These are phyloP conservation scores for Oncorhynchus keta DNA, from an alignment of 2,113 vertebrate genomes.

Conservation along the genomic window DNA sequence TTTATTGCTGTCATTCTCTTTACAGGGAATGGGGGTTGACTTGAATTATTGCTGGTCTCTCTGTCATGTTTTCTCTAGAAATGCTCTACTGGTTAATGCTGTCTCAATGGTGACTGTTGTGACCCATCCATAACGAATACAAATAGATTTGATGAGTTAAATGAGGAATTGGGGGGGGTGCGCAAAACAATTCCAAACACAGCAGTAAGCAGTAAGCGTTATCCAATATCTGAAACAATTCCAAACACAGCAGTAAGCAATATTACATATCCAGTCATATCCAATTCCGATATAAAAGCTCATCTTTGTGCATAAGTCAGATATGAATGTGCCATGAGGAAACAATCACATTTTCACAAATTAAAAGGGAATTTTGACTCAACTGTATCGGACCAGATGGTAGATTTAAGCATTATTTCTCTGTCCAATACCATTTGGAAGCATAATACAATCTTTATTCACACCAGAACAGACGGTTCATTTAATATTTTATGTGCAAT, in stretches of 20 bases:
- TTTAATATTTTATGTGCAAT: conserved; percentile 61
- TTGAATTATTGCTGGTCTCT: not conserved
- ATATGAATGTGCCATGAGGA: conserved; percentile 9
- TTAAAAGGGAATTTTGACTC: conserved; percentile 3
- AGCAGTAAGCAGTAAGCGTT: too few species aligned
- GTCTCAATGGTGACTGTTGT: not conserved
- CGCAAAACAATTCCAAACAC: not conserved
- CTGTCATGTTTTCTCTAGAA: not conserved
- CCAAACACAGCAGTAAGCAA: not conserved
- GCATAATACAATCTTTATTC: conserved; percentile 34
- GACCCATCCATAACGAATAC: too few species aligned
- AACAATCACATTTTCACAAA: conserved; percentile 6
- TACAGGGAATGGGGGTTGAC: not conserved
- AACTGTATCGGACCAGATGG: conserved; percentile 26
- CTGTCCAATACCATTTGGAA: conserved; percentile 26
- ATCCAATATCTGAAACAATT: not conserved
- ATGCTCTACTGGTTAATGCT: not conserved
- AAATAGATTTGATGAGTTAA: too few species aligned
- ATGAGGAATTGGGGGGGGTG: not conserved
- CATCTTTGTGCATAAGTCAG: not conserved
- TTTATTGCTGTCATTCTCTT: not conserved
- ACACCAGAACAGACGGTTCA: conserved; percentile 34
- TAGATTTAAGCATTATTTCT: conserved; percentile 18
- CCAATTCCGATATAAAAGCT: not conserved
- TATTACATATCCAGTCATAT: not conserved